Evolutionary conservation across 2,888 invertebrate species (phyloP).

Genomic region (Ornithoptera priamus): DNA sequence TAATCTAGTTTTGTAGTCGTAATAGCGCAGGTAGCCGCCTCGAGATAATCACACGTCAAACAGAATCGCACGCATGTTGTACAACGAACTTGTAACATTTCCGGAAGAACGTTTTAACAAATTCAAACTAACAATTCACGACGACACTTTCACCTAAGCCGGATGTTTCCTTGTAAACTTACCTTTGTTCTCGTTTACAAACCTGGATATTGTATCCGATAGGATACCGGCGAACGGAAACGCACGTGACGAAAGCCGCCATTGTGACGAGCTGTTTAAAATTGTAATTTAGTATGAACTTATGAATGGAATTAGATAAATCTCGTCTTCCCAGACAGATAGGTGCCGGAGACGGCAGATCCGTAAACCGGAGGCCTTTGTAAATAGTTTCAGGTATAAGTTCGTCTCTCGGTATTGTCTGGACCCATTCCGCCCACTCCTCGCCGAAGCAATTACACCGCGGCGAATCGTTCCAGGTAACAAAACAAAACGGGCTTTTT

Average conservation of each 20-base stretch:
- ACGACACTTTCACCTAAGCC: slow-evolving; percentile 54
- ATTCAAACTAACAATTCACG: slow-evolving; percentile 26
- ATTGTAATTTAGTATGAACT: slow-evolving; percentile 54
- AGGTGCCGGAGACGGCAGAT: slow-evolving; percentile 54
- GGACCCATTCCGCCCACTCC: slow-evolving; percentile 63
- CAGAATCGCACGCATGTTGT: slow-evolving; percentile 18
- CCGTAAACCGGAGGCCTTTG: slow-evolving; percentile 57
- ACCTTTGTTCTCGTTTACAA: slow-evolving; percentile 54
- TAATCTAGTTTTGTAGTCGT: slow-evolving; percentile 50
- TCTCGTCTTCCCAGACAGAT: slow-evolving; percentile 58
- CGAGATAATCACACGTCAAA: slow-evolving; percentile 29
- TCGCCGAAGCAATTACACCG: slow-evolving; percentile 65
- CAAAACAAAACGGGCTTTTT: slow-evolving; percentile 55
- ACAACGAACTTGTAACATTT: slow-evolving; percentile 23
- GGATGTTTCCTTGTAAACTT: slow-evolving; percentile 73
- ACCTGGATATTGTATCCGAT: slow-evolving; percentile 56
- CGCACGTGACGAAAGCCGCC: slow-evolving; percentile 50
- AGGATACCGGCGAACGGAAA: slow-evolving; percentile 63
- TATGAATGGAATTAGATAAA: slow-evolving; percentile 46
- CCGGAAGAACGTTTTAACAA: slow-evolving; percentile 26
- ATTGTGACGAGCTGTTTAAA: slow-evolving; percentile 51
- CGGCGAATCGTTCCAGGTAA: slow-evolving; percentile 64
- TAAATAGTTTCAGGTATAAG: slow-evolving; percentile 74
- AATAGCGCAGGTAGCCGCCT: slow-evolving; percentile 54
- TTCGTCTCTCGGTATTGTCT: slow-evolving; percentile 60